Percentiles rank a stretch among this genome's conserved stretches.
These are phyloP conservation scores for Artemia sinica DNA, from an alignment of 2,888 invertebrate genomes.

Conservation along the genomic window DNA sequence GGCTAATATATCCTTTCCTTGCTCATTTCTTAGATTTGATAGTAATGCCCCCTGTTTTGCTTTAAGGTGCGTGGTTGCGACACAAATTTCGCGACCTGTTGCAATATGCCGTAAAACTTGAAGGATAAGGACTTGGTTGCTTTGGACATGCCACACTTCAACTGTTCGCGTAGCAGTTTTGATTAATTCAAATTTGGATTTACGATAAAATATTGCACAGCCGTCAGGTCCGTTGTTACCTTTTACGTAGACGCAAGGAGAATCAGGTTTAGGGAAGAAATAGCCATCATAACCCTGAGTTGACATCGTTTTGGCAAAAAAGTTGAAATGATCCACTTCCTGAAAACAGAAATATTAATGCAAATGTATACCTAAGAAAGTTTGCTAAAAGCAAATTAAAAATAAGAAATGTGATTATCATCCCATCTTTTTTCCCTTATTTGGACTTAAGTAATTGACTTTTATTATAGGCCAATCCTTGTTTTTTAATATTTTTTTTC, in stretches of 20 bases:
- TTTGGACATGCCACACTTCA: slow-evolving; percentile 53
- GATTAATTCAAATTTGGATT: slow-evolving; percentile 43
- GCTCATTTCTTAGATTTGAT: slow-evolving; percentile 48
- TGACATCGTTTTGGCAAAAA: slow-evolving; percentile 42
- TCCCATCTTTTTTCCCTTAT: too few relatives aligned
- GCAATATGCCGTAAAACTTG: slow-evolving; percentile 38
- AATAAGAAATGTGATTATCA: too few relatives aligned
- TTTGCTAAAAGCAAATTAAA: too few relatives aligned
- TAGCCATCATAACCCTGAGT: slow-evolving; percentile 48
- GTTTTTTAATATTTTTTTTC: too few relatives aligned
- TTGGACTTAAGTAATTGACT: too few relatives aligned
- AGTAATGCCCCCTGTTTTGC: slow-evolving; percentile 48
- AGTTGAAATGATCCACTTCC: slow-evolving; percentile 59
- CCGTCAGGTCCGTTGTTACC: slow-evolving; percentile 60
- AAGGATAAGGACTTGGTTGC: slow-evolving; percentile 50
- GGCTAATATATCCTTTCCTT: slow-evolving; percentile 46
- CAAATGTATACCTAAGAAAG: too few relatives aligned
- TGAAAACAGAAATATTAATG: slow-evolving; percentile 27
- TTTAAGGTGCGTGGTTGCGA: slow-evolving; percentile 55
- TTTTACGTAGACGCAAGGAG: slow-evolving; percentile 51
- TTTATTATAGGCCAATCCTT: too few relatives aligned
- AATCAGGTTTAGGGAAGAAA: slow-evolving; percentile 57
- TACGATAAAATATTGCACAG: slow-evolving; percentile 53
- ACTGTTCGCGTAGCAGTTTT: slow-evolving; percentile 42
- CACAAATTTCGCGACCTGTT: slow-evolving; percentile 43